A percentile compares a stretch with the other conserved stretches of the same genome.
Evolutionary conservation across 2,888 invertebrate genomes (phyloP).

Genomic region (Gymnoscelis rufifasciata): DNA sequence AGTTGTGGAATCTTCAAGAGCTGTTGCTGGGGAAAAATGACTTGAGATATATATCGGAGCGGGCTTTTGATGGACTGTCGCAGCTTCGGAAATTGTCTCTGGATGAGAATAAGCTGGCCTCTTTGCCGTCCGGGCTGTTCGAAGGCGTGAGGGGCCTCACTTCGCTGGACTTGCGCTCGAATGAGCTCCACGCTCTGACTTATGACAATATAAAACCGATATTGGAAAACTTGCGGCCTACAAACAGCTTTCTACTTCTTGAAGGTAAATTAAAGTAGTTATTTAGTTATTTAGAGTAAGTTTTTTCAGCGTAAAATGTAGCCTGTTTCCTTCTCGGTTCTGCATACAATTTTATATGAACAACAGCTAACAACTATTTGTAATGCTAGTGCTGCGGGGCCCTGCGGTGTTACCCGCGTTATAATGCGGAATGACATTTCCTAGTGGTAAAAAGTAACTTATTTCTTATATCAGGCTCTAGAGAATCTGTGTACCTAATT

Average conservation of each 20-base stretch:
- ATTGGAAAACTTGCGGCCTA: constrained; percentile 86
- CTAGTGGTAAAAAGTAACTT: too few relatives aligned
- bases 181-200: constrained; percentile 86
- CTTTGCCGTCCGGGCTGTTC: constrained; percentile 84
- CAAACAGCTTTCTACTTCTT: constrained; percentile 85
- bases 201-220: constrained; percentile 88
- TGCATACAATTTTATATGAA: too few relatives aligned
- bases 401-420: too few relatives aligned
- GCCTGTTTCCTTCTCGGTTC: too few relatives aligned
- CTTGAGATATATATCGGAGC: constrained; percentile 85
- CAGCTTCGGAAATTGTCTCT: constrained; percentile 85
- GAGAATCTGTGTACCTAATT: too few relatives aligned
- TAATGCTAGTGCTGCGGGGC: too few relatives aligned
- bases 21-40: constrained; percentile 84
- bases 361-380: too few relatives aligned
- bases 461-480: too few relatives aligned
- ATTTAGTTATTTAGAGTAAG: too few relatives aligned
- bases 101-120: constrained; percentile 86
- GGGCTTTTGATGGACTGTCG: constrained; percentile 87
- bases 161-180: constrained; percentile 87
- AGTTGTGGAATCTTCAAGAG: constrained; percentile 85
- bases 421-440: too few relatives aligned
- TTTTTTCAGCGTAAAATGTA: too few relatives aligned
- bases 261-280: constrained; percentile 79
- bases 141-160: constrained; percentile 85